phyloP scores from a whole-genome alignment of 2,113 vertebrate species.

The Mobula hypostoma region DNA sequence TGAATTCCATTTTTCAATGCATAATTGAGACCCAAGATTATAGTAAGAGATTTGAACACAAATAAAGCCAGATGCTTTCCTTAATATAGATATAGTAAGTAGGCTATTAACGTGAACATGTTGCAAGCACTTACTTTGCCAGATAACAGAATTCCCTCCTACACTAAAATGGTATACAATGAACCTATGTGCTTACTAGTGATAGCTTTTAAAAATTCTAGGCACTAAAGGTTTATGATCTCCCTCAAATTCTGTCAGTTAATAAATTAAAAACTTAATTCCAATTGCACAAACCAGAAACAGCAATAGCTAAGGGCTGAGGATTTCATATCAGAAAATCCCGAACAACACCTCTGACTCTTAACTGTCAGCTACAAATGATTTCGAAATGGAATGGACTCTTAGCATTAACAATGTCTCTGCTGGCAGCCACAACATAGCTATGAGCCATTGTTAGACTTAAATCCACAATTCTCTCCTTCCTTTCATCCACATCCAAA shows the following conservation, averaged over 20 bases:
- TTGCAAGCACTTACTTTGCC: background rate
- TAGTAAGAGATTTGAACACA: constrained; percentile 12
- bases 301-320: background rate
- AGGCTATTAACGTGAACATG: background rate
- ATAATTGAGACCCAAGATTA: constrained; percentile 4
- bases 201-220: constrained; percentile 2
- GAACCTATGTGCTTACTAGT: background rate
- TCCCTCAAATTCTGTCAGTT: constrained; percentile 28
- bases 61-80: background rate
- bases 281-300: constrained; percentile 3
- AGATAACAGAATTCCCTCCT: constrained; percentile 7
- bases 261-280: constrained; percentile 27
- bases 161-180: constrained; percentile 21
- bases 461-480: background rate
- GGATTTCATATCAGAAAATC: constrained; percentile 7
- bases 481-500: background rate
- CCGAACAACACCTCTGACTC: constrained; percentile 19
- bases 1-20: constrained; percentile 5
- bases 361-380: background rate
- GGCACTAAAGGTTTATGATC: constrained; percentile 1
- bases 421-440: background rate
- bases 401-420: background rate
- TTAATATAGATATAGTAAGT: constrained; percentile 25
- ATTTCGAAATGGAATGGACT: background rate
- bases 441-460: background rate